Percentiles rank a stretch among this genome's conserved stretches.
These are phyloP conservation scores for Halichoeres trimaculatus DNA, from an alignment of 2,113 vertebrate species.

Conservation along the genomic window DNA sequence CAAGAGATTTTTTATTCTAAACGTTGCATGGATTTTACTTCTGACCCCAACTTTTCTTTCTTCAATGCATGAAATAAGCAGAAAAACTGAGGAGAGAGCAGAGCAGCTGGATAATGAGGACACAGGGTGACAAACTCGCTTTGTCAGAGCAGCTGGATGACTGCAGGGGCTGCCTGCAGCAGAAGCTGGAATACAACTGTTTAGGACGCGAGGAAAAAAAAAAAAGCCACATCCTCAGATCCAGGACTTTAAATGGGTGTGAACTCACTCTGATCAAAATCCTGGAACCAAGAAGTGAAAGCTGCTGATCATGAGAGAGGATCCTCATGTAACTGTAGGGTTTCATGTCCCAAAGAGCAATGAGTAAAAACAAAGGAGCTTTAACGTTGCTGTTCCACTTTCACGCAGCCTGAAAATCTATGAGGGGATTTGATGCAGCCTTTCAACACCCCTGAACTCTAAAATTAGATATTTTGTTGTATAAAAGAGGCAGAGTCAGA, in stretches of 20 bases:
- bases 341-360: no score
- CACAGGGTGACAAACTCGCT: not conserved
- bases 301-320: not conserved
- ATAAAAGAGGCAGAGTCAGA: no score
- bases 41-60: not conserved
- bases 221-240: not conserved
- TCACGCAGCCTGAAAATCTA: no score
- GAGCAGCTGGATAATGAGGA: conserved; percentile 17
- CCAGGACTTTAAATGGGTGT: not conserved
- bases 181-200: not conserved
- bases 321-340: not conserved
- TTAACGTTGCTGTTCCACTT: no score
- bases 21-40: conserved; percentile 11
- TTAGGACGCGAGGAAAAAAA: not conserved
- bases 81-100: not conserved
- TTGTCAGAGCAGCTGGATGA: conserved; percentile 8
- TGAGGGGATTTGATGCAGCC: no score
- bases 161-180: conserved; percentile 19
- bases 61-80: not conserved
- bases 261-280: not conserved
- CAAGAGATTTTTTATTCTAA: conserved; percentile 19
- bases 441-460: no score
- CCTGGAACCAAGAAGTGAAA: not conserved
- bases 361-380: no score
- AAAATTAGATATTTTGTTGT: no score